Evolutionary conservation across 2,797 vertebrate genomes (phyloP).

Genomic region (Chanos chanos): DNA sequence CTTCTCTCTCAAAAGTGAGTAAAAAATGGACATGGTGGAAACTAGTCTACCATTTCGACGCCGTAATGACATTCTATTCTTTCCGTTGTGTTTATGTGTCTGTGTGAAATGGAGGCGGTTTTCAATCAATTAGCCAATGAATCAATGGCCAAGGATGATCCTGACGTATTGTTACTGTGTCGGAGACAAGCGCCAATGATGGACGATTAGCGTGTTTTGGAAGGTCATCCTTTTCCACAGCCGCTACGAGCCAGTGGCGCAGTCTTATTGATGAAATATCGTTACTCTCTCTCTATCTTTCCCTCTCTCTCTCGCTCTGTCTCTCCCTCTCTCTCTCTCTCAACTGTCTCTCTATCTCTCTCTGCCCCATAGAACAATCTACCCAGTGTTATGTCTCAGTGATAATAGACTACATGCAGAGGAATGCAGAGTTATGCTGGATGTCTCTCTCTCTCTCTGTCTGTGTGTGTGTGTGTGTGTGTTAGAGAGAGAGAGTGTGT

Average conservation of each 20-base stretch:
- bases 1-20: too few species aligned
- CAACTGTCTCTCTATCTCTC: constrained; percentile 18
- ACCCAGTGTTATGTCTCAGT: too few species aligned
- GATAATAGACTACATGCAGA: too few species aligned
- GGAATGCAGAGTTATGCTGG: too few species aligned
- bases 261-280: constrained; percentile 30
- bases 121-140: constrained; percentile 3
- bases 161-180: not conserved
- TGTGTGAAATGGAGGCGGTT: not conserved
- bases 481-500: too few species aligned
- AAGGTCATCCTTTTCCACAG: constrained; percentile 9
- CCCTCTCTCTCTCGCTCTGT: not conserved
- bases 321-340: constrained; percentile 4
- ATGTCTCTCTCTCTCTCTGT: too few species aligned
- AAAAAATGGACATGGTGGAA: too few species aligned
- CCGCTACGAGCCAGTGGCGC: constrained; percentile 17
- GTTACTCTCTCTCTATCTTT: constrained; percentile 5
- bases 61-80: too few species aligned
- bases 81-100: not conserved
- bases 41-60: too few species aligned
- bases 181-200: constrained; percentile 5
- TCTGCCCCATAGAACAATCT: too few species aligned
- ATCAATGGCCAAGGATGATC: constrained; percentile 15
- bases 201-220: constrained; percentile 13
- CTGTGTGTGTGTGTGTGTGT: too few species aligned